phyloP scores from a whole-genome alignment of 2,888 invertebrate species.

The Plemyria rubiginata region DNA sequence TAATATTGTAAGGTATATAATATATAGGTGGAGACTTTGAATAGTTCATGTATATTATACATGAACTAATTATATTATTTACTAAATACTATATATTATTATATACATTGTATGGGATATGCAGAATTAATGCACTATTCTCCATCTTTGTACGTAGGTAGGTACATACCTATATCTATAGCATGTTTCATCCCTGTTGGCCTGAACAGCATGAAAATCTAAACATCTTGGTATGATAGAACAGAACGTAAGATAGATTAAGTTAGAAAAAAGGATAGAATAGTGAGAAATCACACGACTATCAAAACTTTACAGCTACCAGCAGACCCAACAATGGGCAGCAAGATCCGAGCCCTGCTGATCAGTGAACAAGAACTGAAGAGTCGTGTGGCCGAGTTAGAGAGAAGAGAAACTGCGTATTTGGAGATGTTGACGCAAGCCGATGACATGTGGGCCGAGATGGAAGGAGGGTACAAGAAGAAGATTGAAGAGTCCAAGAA shows the following conservation, averaged over 20 bases:
- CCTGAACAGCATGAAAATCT: neutral
- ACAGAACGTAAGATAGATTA: neutral
- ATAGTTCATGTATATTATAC: too few relatives aligned
- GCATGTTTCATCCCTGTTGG: too few relatives aligned
- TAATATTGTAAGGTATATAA: too few relatives aligned
- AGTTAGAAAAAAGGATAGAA: neutral
- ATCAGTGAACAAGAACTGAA: constrained; percentile 86
- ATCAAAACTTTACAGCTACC: constrained; percentile 52
- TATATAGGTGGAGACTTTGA: too few relatives aligned
- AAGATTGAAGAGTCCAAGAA: constrained; percentile 80
- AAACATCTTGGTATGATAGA: neutral
- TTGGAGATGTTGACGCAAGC: constrained; percentile 89
- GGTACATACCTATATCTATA: too few relatives aligned
- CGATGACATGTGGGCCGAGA: constrained; percentile 89
- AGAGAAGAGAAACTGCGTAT: constrained; percentile 87
- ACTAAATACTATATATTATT: too few relatives aligned
- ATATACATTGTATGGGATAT: too few relatives aligned
- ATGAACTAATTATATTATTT: too few relatives aligned
- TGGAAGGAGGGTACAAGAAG: constrained; percentile 87
- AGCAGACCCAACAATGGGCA: constrained; percentile 56
- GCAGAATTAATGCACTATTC: too few relatives aligned
- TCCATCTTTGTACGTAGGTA: too few relatives aligned
- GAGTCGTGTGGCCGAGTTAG: constrained; percentile 85
- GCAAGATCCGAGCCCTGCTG: constrained; percentile 70
- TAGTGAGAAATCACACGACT: neutral